A percentile compares a stretch with the other conserved stretches of the same genome.
Evolutionary conservation across 2,888 invertebrate genomes (phyloP).

Genomic region (Lottia scabra): DNA sequence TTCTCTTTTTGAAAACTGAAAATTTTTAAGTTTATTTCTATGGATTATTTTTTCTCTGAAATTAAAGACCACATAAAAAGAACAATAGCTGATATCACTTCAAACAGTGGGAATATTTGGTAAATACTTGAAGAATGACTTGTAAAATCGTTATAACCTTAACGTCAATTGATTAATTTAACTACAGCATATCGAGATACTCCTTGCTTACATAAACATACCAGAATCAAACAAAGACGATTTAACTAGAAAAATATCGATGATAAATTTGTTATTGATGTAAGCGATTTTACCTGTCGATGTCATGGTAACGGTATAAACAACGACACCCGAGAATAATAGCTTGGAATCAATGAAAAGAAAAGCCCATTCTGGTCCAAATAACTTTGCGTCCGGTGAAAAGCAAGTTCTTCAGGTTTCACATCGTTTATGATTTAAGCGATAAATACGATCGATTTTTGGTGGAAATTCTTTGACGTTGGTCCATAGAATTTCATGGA

Average conservation of each 20-base stretch:
- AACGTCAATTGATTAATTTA: neutral
- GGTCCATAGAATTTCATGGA: neutral
- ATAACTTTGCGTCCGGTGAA: neutral
- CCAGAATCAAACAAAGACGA: neutral
- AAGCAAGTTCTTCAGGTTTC: neutral
- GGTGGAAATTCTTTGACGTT: too few species aligned
- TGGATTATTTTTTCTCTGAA: too few species aligned
- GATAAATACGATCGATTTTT: neutral
- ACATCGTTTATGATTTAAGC: neutral
- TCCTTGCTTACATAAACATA: neutral
- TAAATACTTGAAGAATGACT: neutral
- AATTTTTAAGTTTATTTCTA: too few species aligned
- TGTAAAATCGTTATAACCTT: neutral
- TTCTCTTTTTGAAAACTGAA: too few species aligned
- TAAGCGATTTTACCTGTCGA: conserved; percentile 1
- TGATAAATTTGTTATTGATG: conserved; percentile 4
- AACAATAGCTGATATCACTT: too few species aligned
- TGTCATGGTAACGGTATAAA: neutral
- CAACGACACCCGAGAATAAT: neutral
- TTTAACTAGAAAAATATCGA: neutral
- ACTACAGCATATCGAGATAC: neutral
- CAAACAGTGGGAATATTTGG: too few species aligned
- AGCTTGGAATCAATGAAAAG: neutral
- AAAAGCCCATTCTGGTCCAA: neutral
- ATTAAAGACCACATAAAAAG: too few species aligned